phyloP scores from a whole-genome alignment of 2,797 vertebrate species.

The Phoeniculus purpureus region DNA sequence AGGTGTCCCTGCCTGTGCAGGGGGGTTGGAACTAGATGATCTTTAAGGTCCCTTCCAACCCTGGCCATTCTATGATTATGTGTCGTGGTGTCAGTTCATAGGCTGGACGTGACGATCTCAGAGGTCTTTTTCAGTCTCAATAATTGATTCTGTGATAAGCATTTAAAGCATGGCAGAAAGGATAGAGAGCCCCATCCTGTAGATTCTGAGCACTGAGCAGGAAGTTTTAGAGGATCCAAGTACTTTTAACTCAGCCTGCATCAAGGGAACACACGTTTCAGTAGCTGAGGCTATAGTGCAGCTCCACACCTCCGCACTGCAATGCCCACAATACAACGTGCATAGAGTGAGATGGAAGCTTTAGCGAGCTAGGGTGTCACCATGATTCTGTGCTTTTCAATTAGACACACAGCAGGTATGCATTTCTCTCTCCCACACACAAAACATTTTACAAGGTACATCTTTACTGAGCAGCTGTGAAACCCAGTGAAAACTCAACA shows the following conservation, averaged over 20 bases:
- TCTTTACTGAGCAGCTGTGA: conserved; percentile 6
- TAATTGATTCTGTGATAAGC: too few relatives aligned
- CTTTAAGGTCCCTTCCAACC: too few relatives aligned
- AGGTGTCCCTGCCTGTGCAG: too few relatives aligned
- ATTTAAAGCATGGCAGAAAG: too few relatives aligned
- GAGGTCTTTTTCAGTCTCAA: too few relatives aligned
- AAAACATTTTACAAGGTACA: neutral
- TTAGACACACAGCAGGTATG: neutral
- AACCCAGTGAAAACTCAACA: neutral
- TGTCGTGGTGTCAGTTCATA: too few relatives aligned
- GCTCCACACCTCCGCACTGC: neutral
- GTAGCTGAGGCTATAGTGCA: neutral
- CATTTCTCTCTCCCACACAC: neutral
- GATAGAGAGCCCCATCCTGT: too few relatives aligned
- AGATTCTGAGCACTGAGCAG: neutral
- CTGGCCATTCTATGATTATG: too few relatives aligned
- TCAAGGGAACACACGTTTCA: neutral
- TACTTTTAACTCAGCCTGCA: neutral
- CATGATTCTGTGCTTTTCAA: neutral
- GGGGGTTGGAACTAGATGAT: too few relatives aligned
- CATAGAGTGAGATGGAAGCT: too few relatives aligned
- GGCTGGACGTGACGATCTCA: too few relatives aligned
- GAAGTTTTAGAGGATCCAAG: neutral
- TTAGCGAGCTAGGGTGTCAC: neutral
- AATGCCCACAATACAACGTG: neutral